Evolutionary conservation across 2,888 invertebrate genomes (phyloP).

Genomic region (Pristionchus arcanus): DNA sequence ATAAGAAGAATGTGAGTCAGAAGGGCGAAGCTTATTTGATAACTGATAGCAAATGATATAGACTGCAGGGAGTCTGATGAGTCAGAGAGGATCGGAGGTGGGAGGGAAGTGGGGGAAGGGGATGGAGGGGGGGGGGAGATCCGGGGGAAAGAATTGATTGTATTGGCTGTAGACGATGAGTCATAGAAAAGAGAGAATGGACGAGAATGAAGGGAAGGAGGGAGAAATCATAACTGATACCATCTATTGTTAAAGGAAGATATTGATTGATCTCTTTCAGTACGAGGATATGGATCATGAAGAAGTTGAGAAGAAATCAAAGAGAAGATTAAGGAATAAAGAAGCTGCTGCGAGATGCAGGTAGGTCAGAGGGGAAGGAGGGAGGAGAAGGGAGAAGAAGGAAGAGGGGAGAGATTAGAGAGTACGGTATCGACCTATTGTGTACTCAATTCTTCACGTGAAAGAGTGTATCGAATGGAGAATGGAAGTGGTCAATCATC

Average conservation of each 20-base stretch:
- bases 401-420: constrained; percentile 1
- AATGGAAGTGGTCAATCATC: neutral
- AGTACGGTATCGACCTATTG: constrained; percentile 31
- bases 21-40: constrained; percentile 50
- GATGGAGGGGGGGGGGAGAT: neutral
- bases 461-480: constrained; percentile 10
- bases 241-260: neutral
- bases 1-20: neutral
- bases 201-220: constrained; percentile 17
- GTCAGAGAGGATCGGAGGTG: neutral
- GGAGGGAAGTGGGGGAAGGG: constrained; percentile 17
- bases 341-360: constrained; percentile 55
- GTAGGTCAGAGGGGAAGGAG: constrained; percentile 31
- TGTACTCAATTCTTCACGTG: constrained; percentile 31
- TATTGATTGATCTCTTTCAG: constrained; percentile 28
- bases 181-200: constrained; percentile 30
- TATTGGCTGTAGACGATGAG: constrained; percentile 36
- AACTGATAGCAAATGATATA: constrained; percentile 51
- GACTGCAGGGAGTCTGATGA: constrained; percentile 43
- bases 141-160: constrained; percentile 33
- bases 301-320: constrained; percentile 52
- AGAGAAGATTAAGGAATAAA: constrained; percentile 52
- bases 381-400: neutral
- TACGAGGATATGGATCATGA: constrained; percentile 55
- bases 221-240: constrained; percentile 29